phyloP scores from a whole-genome alignment of 2,113 vertebrate genomes.

The Vidua macroura region DNA sequence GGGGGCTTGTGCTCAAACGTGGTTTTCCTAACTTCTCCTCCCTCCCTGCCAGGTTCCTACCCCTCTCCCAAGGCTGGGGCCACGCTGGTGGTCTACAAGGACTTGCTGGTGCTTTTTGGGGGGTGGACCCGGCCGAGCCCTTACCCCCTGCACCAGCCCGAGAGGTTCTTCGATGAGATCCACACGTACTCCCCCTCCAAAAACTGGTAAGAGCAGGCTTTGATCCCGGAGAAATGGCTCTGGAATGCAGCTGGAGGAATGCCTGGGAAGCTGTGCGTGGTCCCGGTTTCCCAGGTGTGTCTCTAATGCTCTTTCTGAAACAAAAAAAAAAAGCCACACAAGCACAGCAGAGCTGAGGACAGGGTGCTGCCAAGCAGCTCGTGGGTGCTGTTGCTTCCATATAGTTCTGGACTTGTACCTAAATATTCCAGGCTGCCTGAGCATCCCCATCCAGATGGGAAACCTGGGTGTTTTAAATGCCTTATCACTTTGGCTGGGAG shows the following conservation, averaged over 20 bases:
- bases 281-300: not conserved
- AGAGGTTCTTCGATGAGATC: slow-evolving; percentile 98
- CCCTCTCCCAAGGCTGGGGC: slow-evolving; percentile 97
- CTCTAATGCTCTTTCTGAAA: not conserved
- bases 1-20: fast-evolving
- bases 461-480: not conserved
- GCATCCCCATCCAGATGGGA: not conserved
- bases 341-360: not conserved
- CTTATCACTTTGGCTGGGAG: not conserved
- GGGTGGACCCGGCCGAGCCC: slow-evolving; percentile 97
- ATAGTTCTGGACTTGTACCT: not conserved
- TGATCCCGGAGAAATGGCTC: not conserved
- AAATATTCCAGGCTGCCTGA: not conserved
- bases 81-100: slow-evolving; percentile 93
- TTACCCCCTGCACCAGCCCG: slow-evolving; percentile 96
- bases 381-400: not conserved
- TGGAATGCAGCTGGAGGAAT: not conserved
- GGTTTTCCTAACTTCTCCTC: not conserved
- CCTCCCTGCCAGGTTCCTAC: slow-evolving; percentile 85
- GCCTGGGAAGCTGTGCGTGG: not conserved
- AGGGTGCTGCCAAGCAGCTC: not conserved
- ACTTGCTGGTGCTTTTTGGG: slow-evolving; percentile 94
- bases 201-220: slow-evolving; percentile 85
- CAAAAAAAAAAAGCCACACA: not conserved
- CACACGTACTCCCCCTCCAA: slow-evolving; percentile 98